These are phyloP conservation scores for Hydriomena furcata DNA, from an alignment of 2,888 invertebrate genomes.

Conservation along the genomic window DNA sequence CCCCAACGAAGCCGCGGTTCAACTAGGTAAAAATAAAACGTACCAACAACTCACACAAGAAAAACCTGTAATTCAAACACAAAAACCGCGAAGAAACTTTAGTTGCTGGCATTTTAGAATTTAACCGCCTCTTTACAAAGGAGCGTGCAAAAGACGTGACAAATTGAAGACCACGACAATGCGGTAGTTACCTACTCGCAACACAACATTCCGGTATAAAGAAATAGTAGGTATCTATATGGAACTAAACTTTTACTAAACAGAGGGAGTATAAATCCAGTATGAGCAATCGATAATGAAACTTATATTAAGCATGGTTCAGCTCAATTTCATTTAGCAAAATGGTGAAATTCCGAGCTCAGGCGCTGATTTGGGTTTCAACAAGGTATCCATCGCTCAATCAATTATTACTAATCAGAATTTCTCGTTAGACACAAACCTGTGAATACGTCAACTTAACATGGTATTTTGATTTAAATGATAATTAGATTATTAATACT, in stretches of 20 bases:
- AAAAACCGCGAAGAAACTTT: conserved; percentile 6
- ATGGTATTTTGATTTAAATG: neutral
- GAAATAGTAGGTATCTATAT: neutral
- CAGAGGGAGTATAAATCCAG: neutral
- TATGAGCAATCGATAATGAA: no score
- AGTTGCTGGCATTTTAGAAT: conserved; percentile 15
- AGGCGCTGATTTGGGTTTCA: neutral
- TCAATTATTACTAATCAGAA: no score
- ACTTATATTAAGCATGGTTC: neutral
- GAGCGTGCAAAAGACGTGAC: conserved; percentile 34
- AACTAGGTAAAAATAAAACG: conserved; percentile 4
- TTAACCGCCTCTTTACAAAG: conserved; percentile 22
- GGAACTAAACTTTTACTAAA: conserved; percentile 2
- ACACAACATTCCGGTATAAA: conserved; percentile 5
- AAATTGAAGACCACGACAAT: conserved; percentile 32
- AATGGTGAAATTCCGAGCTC: neutral
- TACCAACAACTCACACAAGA: neutral
- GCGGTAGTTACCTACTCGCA: conserved; percentile 14
- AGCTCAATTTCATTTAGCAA: neutral
- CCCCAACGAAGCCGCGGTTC: no score
- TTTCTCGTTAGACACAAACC: no score
- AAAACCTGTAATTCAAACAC: conserved; percentile 12
- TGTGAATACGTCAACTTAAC: no score
- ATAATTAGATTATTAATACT: no score
- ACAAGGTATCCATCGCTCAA: no score